Evolutionary conservation across 2,113 vertebrate species (phyloP).

Genomic region (Hippocampus barbouri): DNA sequence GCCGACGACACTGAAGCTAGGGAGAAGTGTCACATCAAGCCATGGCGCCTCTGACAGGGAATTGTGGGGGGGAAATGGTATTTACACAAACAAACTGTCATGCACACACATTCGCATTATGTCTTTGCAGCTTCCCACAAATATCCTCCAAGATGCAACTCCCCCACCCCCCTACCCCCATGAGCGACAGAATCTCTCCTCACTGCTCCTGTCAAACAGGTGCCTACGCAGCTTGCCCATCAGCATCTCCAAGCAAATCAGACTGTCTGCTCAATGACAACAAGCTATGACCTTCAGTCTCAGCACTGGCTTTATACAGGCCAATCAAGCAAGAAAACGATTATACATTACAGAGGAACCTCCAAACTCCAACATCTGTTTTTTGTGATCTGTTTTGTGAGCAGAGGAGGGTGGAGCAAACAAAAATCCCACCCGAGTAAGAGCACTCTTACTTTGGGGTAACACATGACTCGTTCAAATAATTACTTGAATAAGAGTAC

Average conservation of each 20-base stretch:
- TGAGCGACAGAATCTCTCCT: slow-evolving; percentile 42
- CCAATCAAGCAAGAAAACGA: slow-evolving; percentile 14
- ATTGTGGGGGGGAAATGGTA: slow-evolving; percentile 30
- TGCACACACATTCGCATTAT: slow-evolving; percentile 40
- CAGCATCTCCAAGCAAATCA: slow-evolving; percentile 51
- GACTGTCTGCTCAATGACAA: slow-evolving; percentile 51
- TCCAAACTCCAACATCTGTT: too few relatives aligned
- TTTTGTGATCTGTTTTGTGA: too few relatives aligned
- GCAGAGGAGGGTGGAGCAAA: background rate
- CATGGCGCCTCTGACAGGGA: slow-evolving; percentile 50
- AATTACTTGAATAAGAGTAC: background rate
- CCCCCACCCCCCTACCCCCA: slow-evolving; percentile 50
- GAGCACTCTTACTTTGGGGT: too few relatives aligned
- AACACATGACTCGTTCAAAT: background rate
- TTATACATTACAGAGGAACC: background rate
- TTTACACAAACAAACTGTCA: slow-evolving; percentile 64
- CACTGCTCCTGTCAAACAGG: slow-evolving; percentile 65
- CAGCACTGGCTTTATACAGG: slow-evolving; percentile 29
- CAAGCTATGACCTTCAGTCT: slow-evolving; percentile 41
- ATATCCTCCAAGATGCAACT: slow-evolving; percentile 62
- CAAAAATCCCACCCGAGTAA: too few relatives aligned
- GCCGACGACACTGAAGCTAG: slow-evolving; percentile 44
- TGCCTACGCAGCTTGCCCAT: slow-evolving; percentile 70
- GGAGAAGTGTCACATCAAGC: slow-evolving; percentile 60
- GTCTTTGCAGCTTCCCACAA: slow-evolving; percentile 64